phyloP scores from a whole-genome alignment of 2,888 invertebrate species.

The Temnothorax rugatulus region DNA sequence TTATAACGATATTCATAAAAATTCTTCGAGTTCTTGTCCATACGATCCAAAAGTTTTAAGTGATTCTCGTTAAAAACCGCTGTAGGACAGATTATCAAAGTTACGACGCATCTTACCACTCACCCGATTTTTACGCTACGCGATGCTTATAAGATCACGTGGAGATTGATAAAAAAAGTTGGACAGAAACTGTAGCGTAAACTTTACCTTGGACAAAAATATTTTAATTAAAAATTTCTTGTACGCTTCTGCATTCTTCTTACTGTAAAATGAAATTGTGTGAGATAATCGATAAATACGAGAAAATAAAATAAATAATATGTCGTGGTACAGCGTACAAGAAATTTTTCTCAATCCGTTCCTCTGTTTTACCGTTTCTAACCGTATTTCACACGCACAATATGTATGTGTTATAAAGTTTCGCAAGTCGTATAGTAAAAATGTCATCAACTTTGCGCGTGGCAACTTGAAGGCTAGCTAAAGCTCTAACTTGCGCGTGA shows the following conservation, averaged over 20 bases:
- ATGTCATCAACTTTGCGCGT: conserved; percentile 43
- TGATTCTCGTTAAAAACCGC: conserved; percentile 15
- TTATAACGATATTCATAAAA: conserved; percentile 36
- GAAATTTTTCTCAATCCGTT: not conserved
- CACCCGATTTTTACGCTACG: conserved; percentile 23
- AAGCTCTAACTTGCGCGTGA: conserved; percentile 50
- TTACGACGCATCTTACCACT: conserved; percentile 32
- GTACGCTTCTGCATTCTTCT: not conserved
- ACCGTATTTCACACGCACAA: not conserved
- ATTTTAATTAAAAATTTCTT: conserved; percentile 50
- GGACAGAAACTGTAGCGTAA: not conserved
- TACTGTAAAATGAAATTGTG: not conserved
- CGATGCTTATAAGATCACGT: conserved; percentile 23
- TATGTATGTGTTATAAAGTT: conserved; percentile 28
- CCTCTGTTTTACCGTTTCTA: not conserved
- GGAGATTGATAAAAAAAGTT: conserved; percentile 36
- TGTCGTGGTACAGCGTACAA: not conserved
- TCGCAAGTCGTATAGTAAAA: conserved; percentile 3
- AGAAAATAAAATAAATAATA: not conserved
- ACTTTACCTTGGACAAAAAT: conserved; percentile 30
- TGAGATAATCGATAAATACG: not conserved
- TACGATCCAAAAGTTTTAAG: conserved; percentile 31
- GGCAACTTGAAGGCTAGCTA: not conserved
- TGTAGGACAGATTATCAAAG: conserved; percentile 38
- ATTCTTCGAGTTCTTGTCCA: conserved; percentile 26